These are phyloP conservation scores for Palloptera scutellata DNA, from an alignment of 2,888 invertebrate species.

Conservation along the genomic window DNA sequence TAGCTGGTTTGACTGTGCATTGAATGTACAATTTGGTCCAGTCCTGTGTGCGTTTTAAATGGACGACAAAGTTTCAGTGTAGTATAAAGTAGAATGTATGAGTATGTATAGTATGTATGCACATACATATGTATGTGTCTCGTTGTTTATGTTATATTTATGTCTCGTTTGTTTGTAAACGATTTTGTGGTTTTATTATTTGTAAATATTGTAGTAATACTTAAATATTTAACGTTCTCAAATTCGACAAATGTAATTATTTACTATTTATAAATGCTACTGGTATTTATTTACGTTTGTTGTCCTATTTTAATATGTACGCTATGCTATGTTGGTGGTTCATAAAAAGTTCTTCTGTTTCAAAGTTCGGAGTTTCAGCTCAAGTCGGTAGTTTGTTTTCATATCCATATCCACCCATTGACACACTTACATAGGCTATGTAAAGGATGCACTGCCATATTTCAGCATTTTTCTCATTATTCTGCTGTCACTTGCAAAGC, in stretches of 20 bases:
- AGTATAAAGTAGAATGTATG: too few species aligned
- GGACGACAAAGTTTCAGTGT: background rate
- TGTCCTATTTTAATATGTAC: too few species aligned
- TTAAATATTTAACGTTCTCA: too few species aligned
- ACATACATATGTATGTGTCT: slow-evolving; percentile 4
- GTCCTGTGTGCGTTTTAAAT: too few species aligned
- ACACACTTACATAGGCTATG: background rate
- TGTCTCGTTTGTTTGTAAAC: slow-evolving; percentile 30
- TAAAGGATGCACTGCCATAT: slow-evolving; percentile 6
- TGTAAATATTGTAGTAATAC: slow-evolving; percentile 45
- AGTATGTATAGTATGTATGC: background rate
- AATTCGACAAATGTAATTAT: too few species aligned
- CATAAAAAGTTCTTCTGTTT: too few species aligned
- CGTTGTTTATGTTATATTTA: background rate
- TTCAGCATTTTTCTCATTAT: slow-evolving; percentile 31
- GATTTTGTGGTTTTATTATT: slow-evolving; percentile 49
- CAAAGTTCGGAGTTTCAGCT: background rate
- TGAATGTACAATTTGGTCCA: too few species aligned
- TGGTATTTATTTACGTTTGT: too few species aligned
- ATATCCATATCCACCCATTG: background rate
- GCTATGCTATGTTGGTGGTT: too few species aligned
- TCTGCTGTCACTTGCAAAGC: slow-evolving; percentile 35
- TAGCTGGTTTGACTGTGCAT: background rate
- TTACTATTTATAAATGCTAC: too few species aligned
- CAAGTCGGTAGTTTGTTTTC: background rate